Evolutionary conservation across 2,888 invertebrate genomes (phyloP).

Genomic region (Podabrus alpinus): DNA sequence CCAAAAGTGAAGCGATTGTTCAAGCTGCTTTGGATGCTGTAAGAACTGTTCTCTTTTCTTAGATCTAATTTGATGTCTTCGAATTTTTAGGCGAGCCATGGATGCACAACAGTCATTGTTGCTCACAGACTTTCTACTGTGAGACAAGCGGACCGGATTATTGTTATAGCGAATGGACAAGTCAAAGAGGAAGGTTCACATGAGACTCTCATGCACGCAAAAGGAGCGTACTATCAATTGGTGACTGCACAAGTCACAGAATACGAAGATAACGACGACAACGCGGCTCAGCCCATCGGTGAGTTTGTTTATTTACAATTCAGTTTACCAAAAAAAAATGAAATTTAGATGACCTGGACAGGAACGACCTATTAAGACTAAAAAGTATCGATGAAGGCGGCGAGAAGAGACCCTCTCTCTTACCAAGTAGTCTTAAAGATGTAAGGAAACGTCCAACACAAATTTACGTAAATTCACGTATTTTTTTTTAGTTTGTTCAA

Average conservation of each 20-base stretch:
- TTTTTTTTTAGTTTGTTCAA: conserved; percentile 4
- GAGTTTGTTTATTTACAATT: background rate
- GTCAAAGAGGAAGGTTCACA: conserved; percentile 75
- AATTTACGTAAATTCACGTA: background rate
- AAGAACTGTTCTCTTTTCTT: conserved; percentile 20
- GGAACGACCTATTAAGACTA: background rate
- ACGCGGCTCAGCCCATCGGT: background rate
- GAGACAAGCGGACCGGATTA: conserved; percentile 71
- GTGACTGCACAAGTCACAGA: conserved; percentile 65
- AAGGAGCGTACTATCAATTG: conserved; percentile 71
- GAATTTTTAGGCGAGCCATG: conserved; percentile 65
- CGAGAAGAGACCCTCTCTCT: background rate
- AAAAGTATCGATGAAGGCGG: background rate
- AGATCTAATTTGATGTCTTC: background rate
- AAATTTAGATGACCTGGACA: background rate
- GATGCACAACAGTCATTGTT: conserved; percentile 78
- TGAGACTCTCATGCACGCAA: conserved; percentile 65
- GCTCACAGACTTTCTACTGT: conserved; percentile 80
- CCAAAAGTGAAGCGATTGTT: conserved; percentile 83
- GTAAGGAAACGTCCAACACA: background rate
- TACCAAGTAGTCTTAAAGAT: background rate
- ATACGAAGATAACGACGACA: conserved; percentile 4
- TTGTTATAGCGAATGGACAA: conserved; percentile 70
- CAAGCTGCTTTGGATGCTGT: conserved; percentile 79
- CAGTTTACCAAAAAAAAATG: background rate